These are phyloP conservation scores for Oxycera nigricornis DNA, from an alignment of 2,888 invertebrate genomes.

Conservation along the genomic window DNA sequence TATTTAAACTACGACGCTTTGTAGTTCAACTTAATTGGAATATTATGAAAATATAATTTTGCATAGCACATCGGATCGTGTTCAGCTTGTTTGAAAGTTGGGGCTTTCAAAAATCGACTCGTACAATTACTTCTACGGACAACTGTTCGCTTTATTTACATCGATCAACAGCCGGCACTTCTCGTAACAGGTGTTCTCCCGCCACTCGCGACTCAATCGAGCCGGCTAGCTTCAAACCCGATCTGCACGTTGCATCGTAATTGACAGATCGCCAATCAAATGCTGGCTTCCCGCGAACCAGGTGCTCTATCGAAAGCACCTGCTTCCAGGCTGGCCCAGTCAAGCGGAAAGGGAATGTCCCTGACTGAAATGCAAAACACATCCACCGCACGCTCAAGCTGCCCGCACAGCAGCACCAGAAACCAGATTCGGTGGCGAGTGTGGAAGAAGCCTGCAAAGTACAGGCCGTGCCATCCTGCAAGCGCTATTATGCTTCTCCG, in stretches of 20 bases:
- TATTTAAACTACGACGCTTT: too few species aligned
- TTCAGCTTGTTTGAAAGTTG: too few species aligned
- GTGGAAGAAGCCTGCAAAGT: background rate
- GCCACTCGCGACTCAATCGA: background rate
- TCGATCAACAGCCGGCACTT: background rate
- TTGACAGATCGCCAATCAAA: background rate
- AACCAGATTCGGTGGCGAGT: background rate
- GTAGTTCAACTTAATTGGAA: too few species aligned
- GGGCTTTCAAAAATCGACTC: background rate
- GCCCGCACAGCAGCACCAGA: background rate
- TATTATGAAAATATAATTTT: too few species aligned
- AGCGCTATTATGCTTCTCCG: background rate
- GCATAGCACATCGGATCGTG: too few species aligned
- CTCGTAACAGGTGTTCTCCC: background rate
- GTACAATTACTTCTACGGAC: background rate
- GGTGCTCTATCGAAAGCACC: background rate
- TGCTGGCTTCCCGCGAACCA: background rate
- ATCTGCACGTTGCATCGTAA: too few species aligned
- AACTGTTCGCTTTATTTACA: background rate
- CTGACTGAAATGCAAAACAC: background rate
- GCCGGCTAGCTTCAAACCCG: background rate
- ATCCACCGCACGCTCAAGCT: background rate
- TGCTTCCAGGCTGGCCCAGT: background rate
- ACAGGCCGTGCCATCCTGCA: background rate
- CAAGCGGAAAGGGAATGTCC: background rate